Conservation (phyloP, 2,888 invertebrate genomes). For the Sesia apiformis region DNA sequence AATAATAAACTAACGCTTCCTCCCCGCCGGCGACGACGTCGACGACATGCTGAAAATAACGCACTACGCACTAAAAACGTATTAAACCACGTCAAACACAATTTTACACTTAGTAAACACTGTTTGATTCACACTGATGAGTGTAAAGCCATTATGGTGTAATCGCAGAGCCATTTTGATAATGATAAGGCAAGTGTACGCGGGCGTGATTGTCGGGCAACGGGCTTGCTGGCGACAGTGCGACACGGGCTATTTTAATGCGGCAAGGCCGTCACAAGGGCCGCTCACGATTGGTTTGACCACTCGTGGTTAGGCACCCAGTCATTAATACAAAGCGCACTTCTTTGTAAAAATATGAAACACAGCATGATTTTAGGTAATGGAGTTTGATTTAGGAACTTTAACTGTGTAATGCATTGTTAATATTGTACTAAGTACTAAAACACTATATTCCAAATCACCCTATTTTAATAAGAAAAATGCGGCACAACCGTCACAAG, state of each 20-base stretch:
- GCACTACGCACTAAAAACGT: constrained; percentile 28
- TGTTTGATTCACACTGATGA: constrained; percentile 38
- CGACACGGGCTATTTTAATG: constrained; percentile 46
- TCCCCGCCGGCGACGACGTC: constrained; percentile 46
- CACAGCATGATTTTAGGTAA: too few species aligned
- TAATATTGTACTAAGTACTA: too few species aligned
- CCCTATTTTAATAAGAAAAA: constrained; percentile 1
- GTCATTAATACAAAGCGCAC: not conserved
- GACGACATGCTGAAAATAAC: constrained; percentile 62
- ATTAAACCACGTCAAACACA: constrained; percentile 45
- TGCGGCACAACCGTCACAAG: constrained; percentile 52
- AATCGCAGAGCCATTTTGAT: constrained; percentile 64
- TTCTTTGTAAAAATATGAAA: too few species aligned
- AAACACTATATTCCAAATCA: too few species aligned
- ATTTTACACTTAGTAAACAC: constrained; percentile 46
- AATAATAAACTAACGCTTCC: constrained; percentile 59
- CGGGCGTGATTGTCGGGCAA: constrained; percentile 25
- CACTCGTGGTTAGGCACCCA: constrained; percentile 24
- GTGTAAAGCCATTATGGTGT: constrained; percentile 45
- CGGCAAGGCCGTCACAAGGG: constrained; percentile 55
- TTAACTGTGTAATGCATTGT: too few species aligned
- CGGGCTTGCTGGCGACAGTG: constrained; percentile 52
- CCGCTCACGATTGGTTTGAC: constrained; percentile 35
- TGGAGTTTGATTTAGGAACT: too few species aligned
- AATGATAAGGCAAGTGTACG: constrained; percentile 58